Evolutionary conservation across 2,888 invertebrate genomes (phyloP).

Genomic region (Cephus spinipes): DNA sequence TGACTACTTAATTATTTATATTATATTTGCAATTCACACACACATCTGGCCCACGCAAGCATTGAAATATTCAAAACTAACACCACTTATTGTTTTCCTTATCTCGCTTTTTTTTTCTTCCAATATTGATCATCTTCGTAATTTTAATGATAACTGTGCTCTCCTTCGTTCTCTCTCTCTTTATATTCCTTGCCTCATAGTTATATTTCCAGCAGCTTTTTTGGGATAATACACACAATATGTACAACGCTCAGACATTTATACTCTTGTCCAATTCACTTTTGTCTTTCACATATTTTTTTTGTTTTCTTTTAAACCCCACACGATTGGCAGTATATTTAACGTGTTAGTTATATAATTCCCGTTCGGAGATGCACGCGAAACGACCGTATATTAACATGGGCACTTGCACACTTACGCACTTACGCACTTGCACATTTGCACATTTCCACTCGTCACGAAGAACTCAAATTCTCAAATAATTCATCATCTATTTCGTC

Average conservation of each 20-base stretch:
- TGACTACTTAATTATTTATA: conserved; percentile 12
- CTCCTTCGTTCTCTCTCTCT: too few relatives aligned
- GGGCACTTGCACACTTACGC: conserved; percentile 14
- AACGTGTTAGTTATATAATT: conserved; percentile 34
- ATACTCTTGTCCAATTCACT: conserved; percentile 24
- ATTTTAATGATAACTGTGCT: too few relatives aligned
- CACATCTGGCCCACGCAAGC: conserved; percentile 43
- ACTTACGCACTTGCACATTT: background rate
- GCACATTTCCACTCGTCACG: background rate
- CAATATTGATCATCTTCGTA: background rate
- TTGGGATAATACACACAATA: too few relatives aligned
- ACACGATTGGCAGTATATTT: conserved; percentile 62
- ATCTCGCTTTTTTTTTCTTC: background rate
- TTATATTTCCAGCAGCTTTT: too few relatives aligned
- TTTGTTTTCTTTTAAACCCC: conserved; percentile 34
- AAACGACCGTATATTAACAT: conserved; percentile 18
- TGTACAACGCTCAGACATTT: conserved; percentile 21
- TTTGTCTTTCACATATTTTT: too few relatives aligned
- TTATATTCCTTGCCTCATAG: too few relatives aligned
- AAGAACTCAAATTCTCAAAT: background rate
- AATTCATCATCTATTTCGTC: too few relatives aligned
- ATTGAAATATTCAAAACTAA: conserved; percentile 50
- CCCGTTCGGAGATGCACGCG: background rate
- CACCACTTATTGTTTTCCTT: conserved; percentile 8
- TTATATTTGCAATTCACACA: conserved; percentile 29